phyloP scores from a whole-genome alignment of 1,140 invertebrate genomes.

The Carcinoscorpius rotundicauda region DNA sequence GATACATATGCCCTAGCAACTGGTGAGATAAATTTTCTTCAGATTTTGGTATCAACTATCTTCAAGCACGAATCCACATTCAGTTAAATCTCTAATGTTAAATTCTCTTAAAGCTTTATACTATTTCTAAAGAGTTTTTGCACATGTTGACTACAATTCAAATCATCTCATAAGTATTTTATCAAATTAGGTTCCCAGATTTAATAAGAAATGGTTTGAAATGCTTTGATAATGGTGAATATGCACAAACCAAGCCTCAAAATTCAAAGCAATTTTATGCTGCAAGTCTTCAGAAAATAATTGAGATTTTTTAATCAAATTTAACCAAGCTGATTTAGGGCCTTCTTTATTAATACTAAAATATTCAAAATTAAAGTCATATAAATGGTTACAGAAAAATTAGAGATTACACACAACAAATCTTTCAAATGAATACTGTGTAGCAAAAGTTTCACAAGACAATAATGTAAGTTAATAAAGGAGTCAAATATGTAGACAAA shows the following conservation, averaged over 20 bases:
- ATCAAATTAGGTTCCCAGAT: neutral
- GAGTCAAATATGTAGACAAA: too few relatives aligned
- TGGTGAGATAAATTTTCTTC: conserved; percentile 8
- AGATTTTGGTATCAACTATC: neutral
- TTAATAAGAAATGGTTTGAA: neutral
- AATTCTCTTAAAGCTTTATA: neutral
- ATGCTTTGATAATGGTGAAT: too few relatives aligned
- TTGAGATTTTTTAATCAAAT: too few relatives aligned
- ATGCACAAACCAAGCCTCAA: too few relatives aligned
- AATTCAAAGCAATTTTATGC: too few relatives aligned
- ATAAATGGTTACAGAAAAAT: too few relatives aligned
- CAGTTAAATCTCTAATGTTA: neutral
- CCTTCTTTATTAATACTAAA: neutral
- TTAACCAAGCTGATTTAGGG: neutral
- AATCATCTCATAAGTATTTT: neutral
- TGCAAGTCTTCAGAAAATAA: too few relatives aligned
- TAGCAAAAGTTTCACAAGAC: too few relatives aligned
- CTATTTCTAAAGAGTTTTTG: neutral
- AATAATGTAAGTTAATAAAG: too few relatives aligned
- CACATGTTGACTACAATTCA: neutral
- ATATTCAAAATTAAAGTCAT: neutral
- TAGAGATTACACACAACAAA: too few relatives aligned
- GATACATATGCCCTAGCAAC: conserved; percentile 13
- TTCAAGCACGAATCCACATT: neutral
- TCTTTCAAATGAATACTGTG: too few relatives aligned